Conservation (phyloP, 2,797 vertebrate species). For the Schizothorax lantsangensis region DNA sequence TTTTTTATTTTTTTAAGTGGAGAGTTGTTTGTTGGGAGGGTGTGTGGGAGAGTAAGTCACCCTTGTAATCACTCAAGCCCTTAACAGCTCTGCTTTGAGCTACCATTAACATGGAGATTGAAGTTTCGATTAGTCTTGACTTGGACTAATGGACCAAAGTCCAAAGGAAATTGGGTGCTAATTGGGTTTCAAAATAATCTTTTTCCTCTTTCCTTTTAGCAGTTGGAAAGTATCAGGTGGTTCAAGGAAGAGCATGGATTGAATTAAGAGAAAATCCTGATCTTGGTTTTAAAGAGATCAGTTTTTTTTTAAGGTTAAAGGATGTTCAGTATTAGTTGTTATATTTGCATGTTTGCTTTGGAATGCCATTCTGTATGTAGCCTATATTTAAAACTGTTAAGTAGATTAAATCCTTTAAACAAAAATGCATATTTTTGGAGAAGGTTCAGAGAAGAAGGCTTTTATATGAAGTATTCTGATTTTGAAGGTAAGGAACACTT, state of each 20-base stretch:
- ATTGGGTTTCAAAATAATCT: neutral
- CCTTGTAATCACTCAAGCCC: conserved; percentile 24
- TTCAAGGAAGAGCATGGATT: neutral
- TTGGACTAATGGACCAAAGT: neutral
- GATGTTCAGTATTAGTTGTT: neutral
- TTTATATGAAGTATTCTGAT: neutral
- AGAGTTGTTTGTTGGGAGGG: neutral
- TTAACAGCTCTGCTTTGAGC: conserved; percentile 5
- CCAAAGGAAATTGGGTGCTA: conserved; percentile 5
- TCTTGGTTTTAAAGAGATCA: neutral
- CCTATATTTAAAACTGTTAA: neutral
- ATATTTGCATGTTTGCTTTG: neutral
- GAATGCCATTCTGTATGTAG: neutral
- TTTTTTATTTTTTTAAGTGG: neutral
- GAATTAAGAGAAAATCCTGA: neutral
- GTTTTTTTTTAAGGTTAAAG: neutral
- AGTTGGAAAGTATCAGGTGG: neutral
- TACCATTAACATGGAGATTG: neutral
- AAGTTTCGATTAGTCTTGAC: conserved; percentile 3
- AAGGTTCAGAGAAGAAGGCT: neutral
- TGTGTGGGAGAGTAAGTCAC: neutral
- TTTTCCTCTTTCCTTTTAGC: neutral
- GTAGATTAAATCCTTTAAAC: neutral
- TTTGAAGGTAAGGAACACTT: neutral
- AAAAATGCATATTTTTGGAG: neutral